These are phyloP conservation scores for Caenorhabditis sp. DNA, from an alignment of 2,888 invertebrate species.

Conservation along the genomic window DNA sequence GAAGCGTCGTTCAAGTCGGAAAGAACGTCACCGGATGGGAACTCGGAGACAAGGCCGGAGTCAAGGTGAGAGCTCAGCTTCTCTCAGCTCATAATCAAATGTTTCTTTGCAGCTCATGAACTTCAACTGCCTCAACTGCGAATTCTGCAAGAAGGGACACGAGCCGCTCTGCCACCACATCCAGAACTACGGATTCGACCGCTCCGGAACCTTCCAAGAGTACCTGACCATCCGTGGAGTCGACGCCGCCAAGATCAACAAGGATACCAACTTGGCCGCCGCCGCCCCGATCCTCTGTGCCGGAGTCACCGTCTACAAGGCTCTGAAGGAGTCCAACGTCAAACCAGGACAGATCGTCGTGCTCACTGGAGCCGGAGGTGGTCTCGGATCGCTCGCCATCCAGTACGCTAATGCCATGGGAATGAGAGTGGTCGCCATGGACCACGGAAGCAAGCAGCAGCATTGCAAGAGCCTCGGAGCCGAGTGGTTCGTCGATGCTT, in stretches of 20 bases:
- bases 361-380: constrained; percentile 69
- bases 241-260: constrained; percentile 59
- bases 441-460: constrained; percentile 54
- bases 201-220: constrained; percentile 65
- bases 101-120: constrained; percentile 63
- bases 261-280: constrained; percentile 52
- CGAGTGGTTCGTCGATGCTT: constrained; percentile 62
- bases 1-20: constrained; percentile 62
- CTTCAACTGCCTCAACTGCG: constrained; percentile 64
- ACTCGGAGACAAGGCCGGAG: constrained; percentile 66
- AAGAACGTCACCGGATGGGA: constrained; percentile 62
- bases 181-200: constrained; percentile 54
- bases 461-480: constrained; percentile 61
- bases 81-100: not conserved
- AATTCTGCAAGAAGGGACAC: constrained; percentile 65
- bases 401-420: constrained; percentile 70
- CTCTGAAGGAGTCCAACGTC: constrained; percentile 63
- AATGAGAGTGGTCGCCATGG: constrained; percentile 65
- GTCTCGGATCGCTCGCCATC: constrained; percentile 65
- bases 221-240: constrained; percentile 62
- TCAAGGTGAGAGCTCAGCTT: constrained; percentile 54
- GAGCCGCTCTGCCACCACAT: constrained; percentile 63
- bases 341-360: constrained; percentile 65
- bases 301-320: constrained; percentile 68
- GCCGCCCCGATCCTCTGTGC: constrained; percentile 69